Base-by-base conservation (phyloP, 2,113 vertebrate species). In the Brachyhypopomus occidentalis region DNA sequence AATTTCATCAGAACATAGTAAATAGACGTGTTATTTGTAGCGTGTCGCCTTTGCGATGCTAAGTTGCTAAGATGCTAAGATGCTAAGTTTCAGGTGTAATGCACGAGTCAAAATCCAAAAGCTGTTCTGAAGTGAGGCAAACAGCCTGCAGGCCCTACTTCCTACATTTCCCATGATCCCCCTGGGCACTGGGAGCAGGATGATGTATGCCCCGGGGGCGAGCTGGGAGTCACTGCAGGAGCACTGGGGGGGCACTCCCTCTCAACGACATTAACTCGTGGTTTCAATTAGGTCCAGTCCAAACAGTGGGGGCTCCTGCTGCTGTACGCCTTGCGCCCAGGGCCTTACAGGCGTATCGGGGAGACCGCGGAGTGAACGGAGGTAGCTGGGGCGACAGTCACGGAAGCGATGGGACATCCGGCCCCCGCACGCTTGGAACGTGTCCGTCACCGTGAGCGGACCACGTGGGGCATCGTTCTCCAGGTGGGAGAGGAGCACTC, bases 271-370 rank as follows among this genome's bases (percentile, higher is more conserved):
- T 82, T 89, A 92, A 89, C 93, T 92, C 92, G 91, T 94, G 94
- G 94, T 95, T 95, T 92, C 93, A 94, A 94, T 94, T 95, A 94
- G 85, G 89, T 86, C 87, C 87, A 89, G 91, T 94, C 92, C 92
- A 90, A 86, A 91, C 92, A 90, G 41, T 11, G 90, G 88, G 45
- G 66, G 19, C 48, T 75, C 90, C 85, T 88, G 89, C 87, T 89
- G 89, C 92, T 88, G 80, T 91, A 90, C 88, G 92, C 86, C 91
- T 93, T 93, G 94, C 91, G 87, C 90, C 85, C 84, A 87, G 89
- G 79, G 82, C 86, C 88, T 88, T 88, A 86, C 86, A 89, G 91
- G 89, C 87, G n/a, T n/a, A n/a, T n/a, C n/a, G 45, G 34, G 23
- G 25, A 30, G 8, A 16, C 52, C 59, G 55, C 5, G 27, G 19